Evolutionary conservation across 1,140 invertebrate species (phyloP).

Genomic region (Panagrolaimus sp.): DNA sequence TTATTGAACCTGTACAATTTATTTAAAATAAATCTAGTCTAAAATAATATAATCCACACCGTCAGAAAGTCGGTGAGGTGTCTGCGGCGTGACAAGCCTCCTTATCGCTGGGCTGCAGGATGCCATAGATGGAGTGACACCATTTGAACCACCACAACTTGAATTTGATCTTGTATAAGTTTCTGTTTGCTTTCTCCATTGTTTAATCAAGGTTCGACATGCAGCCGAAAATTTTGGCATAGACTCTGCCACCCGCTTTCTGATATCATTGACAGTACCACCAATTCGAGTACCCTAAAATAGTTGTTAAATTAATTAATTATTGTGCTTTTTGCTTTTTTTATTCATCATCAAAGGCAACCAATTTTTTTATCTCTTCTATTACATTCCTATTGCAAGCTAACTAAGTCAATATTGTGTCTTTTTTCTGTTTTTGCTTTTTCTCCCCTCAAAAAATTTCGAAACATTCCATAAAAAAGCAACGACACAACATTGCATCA

Average conservation of each 20-base stretch:
- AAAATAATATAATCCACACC: not conserved
- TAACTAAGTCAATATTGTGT: too few relatives aligned
- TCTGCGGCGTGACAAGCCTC: not conserved
- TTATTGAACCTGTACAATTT: slow-evolving; percentile 11
- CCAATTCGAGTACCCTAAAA: slow-evolving; percentile 6
- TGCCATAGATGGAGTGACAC: slow-evolving; percentile 2
- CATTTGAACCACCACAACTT: slow-evolving; percentile 8
- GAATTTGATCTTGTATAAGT: not conserved
- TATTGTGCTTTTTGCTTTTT: too few relatives aligned
- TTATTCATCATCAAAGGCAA: too few relatives aligned
- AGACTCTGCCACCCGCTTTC: not conserved
- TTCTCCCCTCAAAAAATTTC: too few relatives aligned
- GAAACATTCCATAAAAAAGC: too few relatives aligned
- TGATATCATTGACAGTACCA: slow-evolving; percentile 8
- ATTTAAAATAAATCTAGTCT: not conserved
- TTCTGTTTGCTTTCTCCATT: slow-evolving; percentile 7
- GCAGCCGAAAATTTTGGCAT: not conserved
- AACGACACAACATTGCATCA: too few relatives aligned
- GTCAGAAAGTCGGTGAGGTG: slow-evolving; percentile 5
- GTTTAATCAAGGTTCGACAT: not conserved
- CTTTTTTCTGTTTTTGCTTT: too few relatives aligned
- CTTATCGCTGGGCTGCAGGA: not conserved
- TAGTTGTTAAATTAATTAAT: not conserved
- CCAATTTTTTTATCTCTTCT: too few relatives aligned
- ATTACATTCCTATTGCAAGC: too few relatives aligned